Evolutionary conservation across 2,113 vertebrate species (phyloP), one percentile per base, ranked within the genome.

Genomic region (Neodontobutis hainanensis): DNA sequence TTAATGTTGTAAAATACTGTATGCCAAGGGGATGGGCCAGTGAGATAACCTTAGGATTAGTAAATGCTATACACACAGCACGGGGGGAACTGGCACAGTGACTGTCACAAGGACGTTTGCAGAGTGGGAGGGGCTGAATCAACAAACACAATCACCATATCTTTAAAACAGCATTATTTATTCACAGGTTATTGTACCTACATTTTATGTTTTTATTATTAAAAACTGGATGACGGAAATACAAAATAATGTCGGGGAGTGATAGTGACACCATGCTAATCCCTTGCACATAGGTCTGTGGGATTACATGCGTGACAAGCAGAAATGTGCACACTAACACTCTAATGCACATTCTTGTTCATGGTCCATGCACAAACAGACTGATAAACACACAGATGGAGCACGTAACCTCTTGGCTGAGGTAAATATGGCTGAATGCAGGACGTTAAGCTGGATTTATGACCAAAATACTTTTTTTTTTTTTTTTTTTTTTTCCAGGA

Each of bases 21-120:
- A 11, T 61, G 12, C 49, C 48, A 53, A 15, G 44, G 35, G 45
- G 65, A 34, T 27, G 34, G 44, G 45, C 38, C 32, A 53, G 32
- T 75, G 68, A 63, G 50, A 65, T 63, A 77, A 81, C 48, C 63
- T 62, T 47, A 50, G 66, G 50, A 69, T 63, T 73, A 73, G 58
- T 59, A 59, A 62, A 72, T 44, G 47, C 50, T 49, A 69, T 32
- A 73, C 19, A 34, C 60, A 34, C 60, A 52, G 45, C 12, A 68
- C 51, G 45, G 10, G 68, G 61, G 19, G 46, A 51, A 70, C 14
- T 70, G 62, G 46, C 61, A 70, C 57, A 51, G 34, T 51, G 60
- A 44, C 40, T 58, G 43, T 50, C 56, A 47, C 36, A 53, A 3
- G 57, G 50, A 42, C 48, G 52, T 32, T 9, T 36, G 52, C 32